A percentile compares a stretch with the other conserved stretches of the same genome.
These are phyloP conservation scores for Lithophane ornitopus DNA, from an alignment of 2,888 invertebrate genomes.

Conservation along the genomic window DNA sequence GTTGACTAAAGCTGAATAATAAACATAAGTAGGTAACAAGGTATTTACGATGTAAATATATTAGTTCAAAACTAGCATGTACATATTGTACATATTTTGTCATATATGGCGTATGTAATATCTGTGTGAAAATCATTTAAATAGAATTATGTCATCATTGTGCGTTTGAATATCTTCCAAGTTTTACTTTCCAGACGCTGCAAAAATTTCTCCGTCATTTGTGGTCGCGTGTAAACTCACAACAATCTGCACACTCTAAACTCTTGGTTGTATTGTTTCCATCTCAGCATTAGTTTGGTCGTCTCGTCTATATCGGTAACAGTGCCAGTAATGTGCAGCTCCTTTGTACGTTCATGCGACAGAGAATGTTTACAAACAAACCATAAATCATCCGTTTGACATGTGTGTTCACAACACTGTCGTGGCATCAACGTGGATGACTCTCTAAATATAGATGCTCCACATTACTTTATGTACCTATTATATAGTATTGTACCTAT, in stretches of 20 bases:
- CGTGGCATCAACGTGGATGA: conserved; percentile 48
- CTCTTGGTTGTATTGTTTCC: conserved; percentile 8
- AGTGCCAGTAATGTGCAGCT: conserved; percentile 24
- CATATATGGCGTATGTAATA: not conserved
- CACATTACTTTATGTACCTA: conserved; percentile 28
- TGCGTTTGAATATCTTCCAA: not conserved
- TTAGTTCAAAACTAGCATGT: not conserved
- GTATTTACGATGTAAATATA: not conserved
- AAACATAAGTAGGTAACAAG: not conserved
- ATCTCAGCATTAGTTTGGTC: conserved; percentile 23
- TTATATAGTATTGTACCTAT: not conserved
- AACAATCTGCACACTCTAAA: not conserved
- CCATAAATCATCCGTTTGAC: conserved; percentile 58
- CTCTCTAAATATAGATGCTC: conserved; percentile 54
- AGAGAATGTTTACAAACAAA: conserved; percentile 62
- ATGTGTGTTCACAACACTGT: conserved; percentile 50
- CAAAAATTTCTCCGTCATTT: conserved; percentile 24
- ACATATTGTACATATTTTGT: not conserved
- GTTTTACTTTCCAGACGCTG: conserved; percentile 37
- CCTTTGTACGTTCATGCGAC: conserved; percentile 24
- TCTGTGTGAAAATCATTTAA: not conserved
- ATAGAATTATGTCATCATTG: not conserved
- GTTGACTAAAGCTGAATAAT: not conserved
- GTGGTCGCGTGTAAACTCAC: conserved; percentile 1
- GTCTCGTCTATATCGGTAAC: not conserved